phyloP scores from a whole-genome alignment of 1,140 invertebrate species.

The Drosophila kurseongensis region DNA sequence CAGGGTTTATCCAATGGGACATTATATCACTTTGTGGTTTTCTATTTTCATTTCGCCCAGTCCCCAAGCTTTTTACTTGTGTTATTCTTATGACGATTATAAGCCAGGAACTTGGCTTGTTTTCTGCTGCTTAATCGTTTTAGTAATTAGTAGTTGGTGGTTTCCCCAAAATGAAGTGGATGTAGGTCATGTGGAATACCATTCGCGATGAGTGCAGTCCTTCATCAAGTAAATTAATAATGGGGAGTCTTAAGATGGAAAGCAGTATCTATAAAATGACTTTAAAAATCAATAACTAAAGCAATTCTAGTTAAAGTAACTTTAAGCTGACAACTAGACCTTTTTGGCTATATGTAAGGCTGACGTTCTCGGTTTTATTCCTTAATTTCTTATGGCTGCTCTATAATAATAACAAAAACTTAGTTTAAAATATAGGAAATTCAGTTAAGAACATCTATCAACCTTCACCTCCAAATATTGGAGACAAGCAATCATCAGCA shows the following conservation, averaged over 20 bases:
- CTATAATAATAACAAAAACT: no score
- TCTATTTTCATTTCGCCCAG: constrained; percentile 51
- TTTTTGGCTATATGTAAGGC: no score
- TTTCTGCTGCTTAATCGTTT: constrained; percentile 58
- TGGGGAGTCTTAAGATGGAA: no score
- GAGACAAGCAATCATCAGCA: constrained; percentile 22
- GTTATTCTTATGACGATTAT: constrained; percentile 46
- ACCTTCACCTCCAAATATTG: background rate
- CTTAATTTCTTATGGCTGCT: no score
- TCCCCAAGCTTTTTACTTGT: constrained; percentile 26
- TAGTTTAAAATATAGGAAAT: no score
- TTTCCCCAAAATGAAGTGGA: constrained; percentile 10
- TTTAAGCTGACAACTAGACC: no score
- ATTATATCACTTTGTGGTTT: constrained; percentile 72
- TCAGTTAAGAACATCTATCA: no score
- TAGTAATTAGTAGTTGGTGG: constrained; percentile 65
- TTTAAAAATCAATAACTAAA: no score
- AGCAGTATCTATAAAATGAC: no score
- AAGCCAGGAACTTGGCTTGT: constrained; percentile 26
- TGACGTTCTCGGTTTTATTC: no score
- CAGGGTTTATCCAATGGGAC: constrained; percentile 34
- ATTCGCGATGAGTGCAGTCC: background rate
- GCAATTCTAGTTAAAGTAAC: no score
- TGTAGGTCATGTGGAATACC: constrained; percentile 24
- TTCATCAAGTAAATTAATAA: constrained; percentile 9